These are phyloP conservation scores for Oxytorus armatus DNA, from an alignment of 2,888 invertebrate genomes.

Conservation along the genomic window DNA sequence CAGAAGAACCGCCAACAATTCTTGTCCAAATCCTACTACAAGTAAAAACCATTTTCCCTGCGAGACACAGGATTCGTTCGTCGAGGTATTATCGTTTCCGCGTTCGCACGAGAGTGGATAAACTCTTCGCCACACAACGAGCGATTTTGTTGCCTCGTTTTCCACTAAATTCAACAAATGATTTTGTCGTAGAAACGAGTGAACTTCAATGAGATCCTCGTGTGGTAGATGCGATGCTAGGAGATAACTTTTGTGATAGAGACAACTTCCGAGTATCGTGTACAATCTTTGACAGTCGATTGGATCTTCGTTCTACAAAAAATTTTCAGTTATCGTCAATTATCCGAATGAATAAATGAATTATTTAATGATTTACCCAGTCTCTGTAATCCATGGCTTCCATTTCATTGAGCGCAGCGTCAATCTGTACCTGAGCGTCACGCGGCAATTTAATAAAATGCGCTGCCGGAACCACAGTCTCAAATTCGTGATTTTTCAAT, in stretches of 20 bases:
- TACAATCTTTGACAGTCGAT: constrained; percentile 91
- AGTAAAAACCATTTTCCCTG: constrained; percentile 90
- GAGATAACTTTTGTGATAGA: constrained; percentile 89
- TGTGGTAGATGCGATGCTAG: constrained; percentile 92
- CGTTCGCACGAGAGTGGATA: constrained; percentile 86
- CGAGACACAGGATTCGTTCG: constrained; percentile 83
- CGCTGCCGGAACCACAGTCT: constrained; percentile 88
- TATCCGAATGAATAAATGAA: constrained; percentile 1
- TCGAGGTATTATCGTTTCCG: constrained; percentile 70
- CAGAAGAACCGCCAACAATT: constrained; percentile 90
- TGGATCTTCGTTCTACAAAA: constrained; percentile 90
- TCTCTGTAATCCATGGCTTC: constrained; percentile 96
- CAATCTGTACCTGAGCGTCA: constrained; percentile 92
- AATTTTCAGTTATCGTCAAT: constrained; percentile 5
- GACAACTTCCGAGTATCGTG: constrained; percentile 88
- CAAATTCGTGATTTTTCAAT: constrained; percentile 85
- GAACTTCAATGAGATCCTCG: constrained; percentile 90
- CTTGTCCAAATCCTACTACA: constrained; percentile 89
- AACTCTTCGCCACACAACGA: constrained; percentile 92
- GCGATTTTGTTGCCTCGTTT: constrained; percentile 88
- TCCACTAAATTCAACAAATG: constrained; percentile 90
- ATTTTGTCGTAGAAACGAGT: constrained; percentile 90
- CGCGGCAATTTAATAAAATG: constrained; percentile 89
- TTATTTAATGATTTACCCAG: constrained; percentile 85
- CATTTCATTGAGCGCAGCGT: constrained; percentile 94